Evolutionary conservation across 1,140 invertebrate species (phyloP).

Genomic region (Planococcus citri): DNA sequence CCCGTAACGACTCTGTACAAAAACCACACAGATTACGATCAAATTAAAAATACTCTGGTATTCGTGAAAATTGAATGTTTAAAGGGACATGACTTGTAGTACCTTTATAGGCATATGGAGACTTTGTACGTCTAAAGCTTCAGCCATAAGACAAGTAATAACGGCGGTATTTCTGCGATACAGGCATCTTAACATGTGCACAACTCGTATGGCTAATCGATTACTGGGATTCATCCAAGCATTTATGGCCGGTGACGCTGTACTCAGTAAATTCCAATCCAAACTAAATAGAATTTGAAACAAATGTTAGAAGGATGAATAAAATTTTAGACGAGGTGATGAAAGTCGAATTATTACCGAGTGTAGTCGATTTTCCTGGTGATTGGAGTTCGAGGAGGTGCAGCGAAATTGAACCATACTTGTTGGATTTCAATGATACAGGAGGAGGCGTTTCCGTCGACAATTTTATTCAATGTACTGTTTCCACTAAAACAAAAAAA

Average conservation of each 20-base stretch:
- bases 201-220: conserved; percentile 65
- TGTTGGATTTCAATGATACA: conserved; percentile 75
- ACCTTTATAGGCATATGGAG: conserved; percentile 77
- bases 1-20: conserved; percentile 69
- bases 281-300: no score
- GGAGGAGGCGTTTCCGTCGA: conserved; percentile 55
- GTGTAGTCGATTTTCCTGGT: conserved; percentile 92
- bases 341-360: no score
- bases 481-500: conserved; percentile 31
- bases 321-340: no score
- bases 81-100: no score
- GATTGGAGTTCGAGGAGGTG: conserved; percentile 84
- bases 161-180: conserved; percentile 70
- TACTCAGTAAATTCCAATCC: conserved; percentile 93
- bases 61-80: no score
- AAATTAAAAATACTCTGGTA: conserved; percentile 20
- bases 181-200: conserved; percentile 60
- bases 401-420: conserved; percentile 95
- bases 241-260: conserved; percentile 88
- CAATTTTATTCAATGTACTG: conserved; percentile 31
- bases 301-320: no score
- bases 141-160: conserved; percentile 87
- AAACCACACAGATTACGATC: conserved; percentile 23
- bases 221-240: conserved; percentile 96
- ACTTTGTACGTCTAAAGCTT: conserved; percentile 71